phyloP scores from a whole-genome alignment of 2,113 vertebrate species.

The Daboia siamensis region DNA sequence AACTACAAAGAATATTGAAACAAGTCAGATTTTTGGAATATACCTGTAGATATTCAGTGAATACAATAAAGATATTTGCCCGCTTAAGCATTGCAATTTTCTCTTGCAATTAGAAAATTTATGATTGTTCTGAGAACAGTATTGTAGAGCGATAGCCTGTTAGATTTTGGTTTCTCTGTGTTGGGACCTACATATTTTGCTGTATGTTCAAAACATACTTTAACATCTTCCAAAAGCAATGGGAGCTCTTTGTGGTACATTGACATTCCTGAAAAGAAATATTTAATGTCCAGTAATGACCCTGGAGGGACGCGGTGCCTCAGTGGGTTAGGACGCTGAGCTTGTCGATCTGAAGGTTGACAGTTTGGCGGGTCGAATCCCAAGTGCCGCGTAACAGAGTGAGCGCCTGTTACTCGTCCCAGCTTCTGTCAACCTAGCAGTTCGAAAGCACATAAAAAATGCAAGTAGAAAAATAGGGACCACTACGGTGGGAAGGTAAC shows the following conservation, averaged over 20 bases:
- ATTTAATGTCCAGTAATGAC: not conserved
- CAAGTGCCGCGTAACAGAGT: no score
- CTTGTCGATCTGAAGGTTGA: no score
- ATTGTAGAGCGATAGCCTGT: not conserved
- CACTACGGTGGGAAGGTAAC: no score
- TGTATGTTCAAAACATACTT: no score
- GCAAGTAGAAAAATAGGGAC: no score
- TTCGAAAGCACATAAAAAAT: no score
- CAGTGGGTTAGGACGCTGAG: no score
- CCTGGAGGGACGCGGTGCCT: no score
- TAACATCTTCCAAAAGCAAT: not conserved
- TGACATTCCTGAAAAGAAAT: not conserved
- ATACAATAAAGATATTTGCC: not conserved
- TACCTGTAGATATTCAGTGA: not conserved
- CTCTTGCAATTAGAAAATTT: not conserved
- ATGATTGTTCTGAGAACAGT: not conserved
- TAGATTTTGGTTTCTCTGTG: not conserved
- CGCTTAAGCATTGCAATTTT: not conserved
- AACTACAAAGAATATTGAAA: not conserved
- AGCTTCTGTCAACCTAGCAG: no score
- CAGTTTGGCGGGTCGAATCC: no score
- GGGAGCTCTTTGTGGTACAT: not conserved
- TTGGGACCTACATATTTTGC: not conserved
- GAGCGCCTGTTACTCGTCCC: no score
- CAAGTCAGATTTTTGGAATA: not conserved